Evolutionary conservation across 2,888 invertebrate genomes (phyloP), one percentile per base, ranked within the genome.

Genomic region (Stenichneumon culpator): DNA sequence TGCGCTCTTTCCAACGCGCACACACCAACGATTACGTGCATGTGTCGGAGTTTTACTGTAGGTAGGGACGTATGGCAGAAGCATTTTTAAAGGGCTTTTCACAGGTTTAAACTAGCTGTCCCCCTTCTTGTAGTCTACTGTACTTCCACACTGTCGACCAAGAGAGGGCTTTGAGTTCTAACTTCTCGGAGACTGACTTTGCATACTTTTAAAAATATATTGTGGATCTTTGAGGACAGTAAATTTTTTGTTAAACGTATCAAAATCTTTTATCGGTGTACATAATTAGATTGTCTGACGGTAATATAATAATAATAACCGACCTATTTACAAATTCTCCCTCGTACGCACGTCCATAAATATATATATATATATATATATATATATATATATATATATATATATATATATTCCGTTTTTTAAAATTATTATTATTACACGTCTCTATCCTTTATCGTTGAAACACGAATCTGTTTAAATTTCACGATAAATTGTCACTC

Each of bases 61-160:
- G 54, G 79, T 39, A 22, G 32, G 68, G 68, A 79, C 69, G 79
- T 79, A 54, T 84, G 44, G 70, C 11, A 32, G 11, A 11, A 5
- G 9, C 9, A 84, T 86, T 87, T 83, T 87, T 87, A 60, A 86
- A 86, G 84, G 81, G 82, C 86, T 88, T 88, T 88, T 85, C 87
- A 88, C 82, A 87, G 82, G 82, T 79, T 88, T 63, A 73, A 85
- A 86, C 86, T 75, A 77, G 69, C 79, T 70, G 65, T 44, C 81
- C 72, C 70, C 73, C 47, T 85, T 84, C 72, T 69, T 60, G 65
- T 16, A 36, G n/a, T 19, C 25, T 28, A 36, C 36, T 74, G 63
- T 60, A 67, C 72, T 25, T 72, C 28, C 32, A 65, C 70, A 47
- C 52, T 19, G 44, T 47, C 57, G 54, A 32, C 44, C 63, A 32